Conservation (phyloP, 1,140 invertebrate genomes). For the Drosophila pseudoananassae region DNA sequence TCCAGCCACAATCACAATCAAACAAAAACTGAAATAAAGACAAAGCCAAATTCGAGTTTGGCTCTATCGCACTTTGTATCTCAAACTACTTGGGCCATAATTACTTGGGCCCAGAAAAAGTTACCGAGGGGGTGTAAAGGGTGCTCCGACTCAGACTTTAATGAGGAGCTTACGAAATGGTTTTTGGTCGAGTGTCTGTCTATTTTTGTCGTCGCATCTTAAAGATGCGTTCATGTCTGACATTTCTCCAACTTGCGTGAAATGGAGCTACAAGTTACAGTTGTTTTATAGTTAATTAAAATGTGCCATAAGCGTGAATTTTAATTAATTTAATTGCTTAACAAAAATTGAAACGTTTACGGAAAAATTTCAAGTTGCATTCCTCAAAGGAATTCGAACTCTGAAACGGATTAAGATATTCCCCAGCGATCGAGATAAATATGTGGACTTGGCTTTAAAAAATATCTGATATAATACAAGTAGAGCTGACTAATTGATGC, state of each 20-base stretch:
- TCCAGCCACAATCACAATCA: constrained; percentile 35
- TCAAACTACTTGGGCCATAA: constrained; percentile 24
- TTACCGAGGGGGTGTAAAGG: constrained; percentile 11
- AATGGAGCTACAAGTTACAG: constrained; percentile 45
- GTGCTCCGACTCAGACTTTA: constrained; percentile 8
- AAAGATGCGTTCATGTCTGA: constrained; percentile 44
- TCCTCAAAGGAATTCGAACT: constrained; percentile 15
- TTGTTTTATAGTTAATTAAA: constrained; percentile 60
- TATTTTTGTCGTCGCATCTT: constrained; percentile 21
- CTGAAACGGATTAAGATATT: constrained; percentile 7
- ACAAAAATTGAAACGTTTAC: constrained; percentile 38
- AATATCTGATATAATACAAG: not conserved
- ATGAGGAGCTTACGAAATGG: constrained; percentile 18
- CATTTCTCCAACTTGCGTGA: constrained; percentile 48
- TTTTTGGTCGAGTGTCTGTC: constrained; percentile 7
- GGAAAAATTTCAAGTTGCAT: constrained; percentile 42
- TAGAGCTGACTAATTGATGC: constrained; percentile 54
- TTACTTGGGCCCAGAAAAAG: constrained; percentile 20
- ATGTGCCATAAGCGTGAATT: constrained; percentile 76
- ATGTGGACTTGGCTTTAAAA: not conserved
- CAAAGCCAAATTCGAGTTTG: constrained; percentile 40
- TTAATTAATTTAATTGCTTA: constrained; percentile 72
- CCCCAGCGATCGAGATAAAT: constrained; percentile 1
- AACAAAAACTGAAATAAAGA: constrained; percentile 13
- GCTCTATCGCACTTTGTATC: constrained; percentile 21